phyloP scores from a whole-genome alignment of 2,797 vertebrate species.

The Acestrorhynchus altus region DNA sequence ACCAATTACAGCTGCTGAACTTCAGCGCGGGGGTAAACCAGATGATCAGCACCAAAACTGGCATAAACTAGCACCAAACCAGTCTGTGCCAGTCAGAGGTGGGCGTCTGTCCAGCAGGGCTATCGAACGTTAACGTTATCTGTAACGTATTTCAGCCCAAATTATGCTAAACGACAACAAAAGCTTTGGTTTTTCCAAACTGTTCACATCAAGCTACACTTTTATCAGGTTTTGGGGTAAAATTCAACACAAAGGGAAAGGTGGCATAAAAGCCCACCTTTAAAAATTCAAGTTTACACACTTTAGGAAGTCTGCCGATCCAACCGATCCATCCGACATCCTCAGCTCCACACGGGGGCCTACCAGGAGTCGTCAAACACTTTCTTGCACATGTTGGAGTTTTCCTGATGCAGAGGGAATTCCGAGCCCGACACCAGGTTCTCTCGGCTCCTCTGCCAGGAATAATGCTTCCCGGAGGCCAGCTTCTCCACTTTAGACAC shows the following conservation, averaged over 20 bases:
- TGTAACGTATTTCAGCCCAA: neutral
- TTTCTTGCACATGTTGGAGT: constrained; percentile 95
- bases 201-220: neutral
- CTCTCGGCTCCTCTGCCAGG: constrained; percentile 76
- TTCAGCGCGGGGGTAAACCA: too few relatives aligned
- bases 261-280: neutral
- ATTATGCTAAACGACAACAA: neutral
- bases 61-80: too few relatives aligned
- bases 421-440: constrained; percentile 83
- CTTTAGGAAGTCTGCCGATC: too few relatives aligned
- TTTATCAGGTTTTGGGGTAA: neutral
- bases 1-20: neutral
- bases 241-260: neutral
- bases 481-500: constrained; percentile 87
- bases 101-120: too few relatives aligned
- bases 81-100: too few relatives aligned
- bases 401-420: constrained; percentile 95
- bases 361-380: constrained; percentile 83
- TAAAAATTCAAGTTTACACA: too few relatives aligned
- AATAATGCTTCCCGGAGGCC: constrained; percentile 79
- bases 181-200: neutral
- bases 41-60: too few relatives aligned
- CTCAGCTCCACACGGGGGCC: too few relatives aligned
- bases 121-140: too few relatives aligned
- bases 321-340: too few relatives aligned